phyloP scores from a whole-genome alignment of 2,797 vertebrate species.

The Nannoperca obscura region DNA sequence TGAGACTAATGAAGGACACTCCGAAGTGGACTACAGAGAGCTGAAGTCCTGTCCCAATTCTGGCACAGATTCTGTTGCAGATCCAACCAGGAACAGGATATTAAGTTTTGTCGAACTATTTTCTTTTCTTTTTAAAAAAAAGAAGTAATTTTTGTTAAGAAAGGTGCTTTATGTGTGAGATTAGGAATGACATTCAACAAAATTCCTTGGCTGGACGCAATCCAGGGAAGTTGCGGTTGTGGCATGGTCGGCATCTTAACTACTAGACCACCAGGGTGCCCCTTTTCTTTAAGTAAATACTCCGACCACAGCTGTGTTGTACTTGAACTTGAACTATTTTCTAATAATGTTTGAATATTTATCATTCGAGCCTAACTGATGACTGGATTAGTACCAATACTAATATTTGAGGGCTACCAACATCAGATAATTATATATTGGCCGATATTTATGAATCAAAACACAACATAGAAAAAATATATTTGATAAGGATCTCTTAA shows the following conservation, averaged over 20 bases:
- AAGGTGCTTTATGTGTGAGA: background rate
- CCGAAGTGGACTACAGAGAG: conserved; percentile 22
- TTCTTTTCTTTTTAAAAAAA: background rate
- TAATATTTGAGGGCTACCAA: no score
- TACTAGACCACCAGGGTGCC: no score
- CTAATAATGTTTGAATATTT: no score
- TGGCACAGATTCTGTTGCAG: background rate
- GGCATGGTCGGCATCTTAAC: no score
- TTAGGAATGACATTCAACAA: background rate
- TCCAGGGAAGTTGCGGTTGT: background rate
- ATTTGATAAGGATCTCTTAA: no score
- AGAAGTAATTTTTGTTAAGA: background rate
- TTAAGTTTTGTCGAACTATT: background rate
- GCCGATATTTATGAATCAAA: no score
- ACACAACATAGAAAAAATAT: background rate
- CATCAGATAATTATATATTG: no score
- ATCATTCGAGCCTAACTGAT: no score
- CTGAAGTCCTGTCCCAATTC: background rate
- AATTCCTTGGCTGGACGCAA: accelerated
- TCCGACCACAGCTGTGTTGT: no score
- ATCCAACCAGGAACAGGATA: background rate
- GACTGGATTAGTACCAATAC: no score
- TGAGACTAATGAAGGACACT: conserved; percentile 62
- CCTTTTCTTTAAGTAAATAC: no score
- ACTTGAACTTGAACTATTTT: no score